Evolutionary conservation across 2,113 vertebrate genomes (phyloP).

Genomic region (Thomomys bottae): DNA sequence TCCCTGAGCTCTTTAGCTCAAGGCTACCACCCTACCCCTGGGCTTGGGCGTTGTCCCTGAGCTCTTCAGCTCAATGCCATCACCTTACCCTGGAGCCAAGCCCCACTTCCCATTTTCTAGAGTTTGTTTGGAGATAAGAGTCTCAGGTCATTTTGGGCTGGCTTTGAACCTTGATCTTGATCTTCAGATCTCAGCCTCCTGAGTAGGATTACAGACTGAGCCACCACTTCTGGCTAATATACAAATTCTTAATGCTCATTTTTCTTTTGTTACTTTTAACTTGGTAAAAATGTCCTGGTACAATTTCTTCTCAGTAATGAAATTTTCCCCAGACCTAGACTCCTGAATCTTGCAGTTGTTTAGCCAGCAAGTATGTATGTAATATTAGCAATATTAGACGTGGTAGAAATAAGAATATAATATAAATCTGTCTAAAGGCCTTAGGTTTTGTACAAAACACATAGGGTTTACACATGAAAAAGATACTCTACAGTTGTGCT

Average conservation of each 20-base stretch:
- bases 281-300: not conserved
- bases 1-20: too few relatives aligned
- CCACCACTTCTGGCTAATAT: too few relatives aligned
- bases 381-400: not conserved
- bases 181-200: too few relatives aligned
- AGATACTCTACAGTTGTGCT: not conserved
- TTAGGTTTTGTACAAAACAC: not conserved
- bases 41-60: too few relatives aligned
- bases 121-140: too few relatives aligned
- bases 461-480: not conserved
- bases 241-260: slow-evolving; percentile 33
- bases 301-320: not conserved
- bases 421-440: not conserved
- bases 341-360: not conserved
- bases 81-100: too few relatives aligned
- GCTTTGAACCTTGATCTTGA: too few relatives aligned
- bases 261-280: slow-evolving; percentile 27
- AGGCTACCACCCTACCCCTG: too few relatives aligned
- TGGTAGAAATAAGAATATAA: not conserved
- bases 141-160: too few relatives aligned
- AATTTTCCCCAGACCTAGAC: not conserved
- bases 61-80: too few relatives aligned
- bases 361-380: not conserved
- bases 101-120: too few relatives aligned
- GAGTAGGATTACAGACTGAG: too few relatives aligned